Conservation (phyloP, 2,797 vertebrate species). For the Cossypha niveicapilla region DNA sequence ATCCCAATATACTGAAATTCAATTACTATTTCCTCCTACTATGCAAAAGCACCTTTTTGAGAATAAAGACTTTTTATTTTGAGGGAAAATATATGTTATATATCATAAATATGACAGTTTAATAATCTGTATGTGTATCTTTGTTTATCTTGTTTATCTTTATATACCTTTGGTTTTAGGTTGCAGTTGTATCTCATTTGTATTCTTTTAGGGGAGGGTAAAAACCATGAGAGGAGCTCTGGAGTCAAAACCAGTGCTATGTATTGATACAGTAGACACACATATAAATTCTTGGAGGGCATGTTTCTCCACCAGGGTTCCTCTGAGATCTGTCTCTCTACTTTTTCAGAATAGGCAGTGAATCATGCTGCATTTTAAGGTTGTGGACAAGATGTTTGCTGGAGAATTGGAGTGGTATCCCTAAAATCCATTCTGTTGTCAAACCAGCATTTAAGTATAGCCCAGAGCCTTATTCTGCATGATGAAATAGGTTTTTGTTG, state of each 20-base stretch:
- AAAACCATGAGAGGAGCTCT: neutral
- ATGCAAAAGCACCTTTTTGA: neutral
- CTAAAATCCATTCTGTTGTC: neutral
- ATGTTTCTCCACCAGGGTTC: neutral
- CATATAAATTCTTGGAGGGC: neutral
- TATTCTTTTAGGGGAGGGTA: neutral
- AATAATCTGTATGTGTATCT: neutral
- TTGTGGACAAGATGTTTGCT: neutral
- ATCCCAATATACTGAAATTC: neutral
- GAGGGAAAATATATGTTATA: fast-evolving
- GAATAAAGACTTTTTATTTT: neutral
- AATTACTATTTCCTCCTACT: neutral
- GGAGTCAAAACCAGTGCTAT: neutral
- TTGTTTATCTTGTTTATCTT: too few relatives aligned
- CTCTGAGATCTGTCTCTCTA: neutral
- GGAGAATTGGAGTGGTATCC: neutral
- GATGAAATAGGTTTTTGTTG: neutral
- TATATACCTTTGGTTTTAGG: neutral
- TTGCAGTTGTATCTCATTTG: neutral
- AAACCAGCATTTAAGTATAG: neutral
- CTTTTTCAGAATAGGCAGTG: neutral
- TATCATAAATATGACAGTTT: neutral
- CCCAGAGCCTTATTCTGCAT: neutral
- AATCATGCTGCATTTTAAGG: neutral
- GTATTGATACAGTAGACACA: neutral